A percentile compares a stretch with the other conserved stretches of the same genome.
These are phyloP conservation scores for Phymatocera aterrima DNA, from an alignment of 2,888 invertebrate genomes.

Conservation along the genomic window DNA sequence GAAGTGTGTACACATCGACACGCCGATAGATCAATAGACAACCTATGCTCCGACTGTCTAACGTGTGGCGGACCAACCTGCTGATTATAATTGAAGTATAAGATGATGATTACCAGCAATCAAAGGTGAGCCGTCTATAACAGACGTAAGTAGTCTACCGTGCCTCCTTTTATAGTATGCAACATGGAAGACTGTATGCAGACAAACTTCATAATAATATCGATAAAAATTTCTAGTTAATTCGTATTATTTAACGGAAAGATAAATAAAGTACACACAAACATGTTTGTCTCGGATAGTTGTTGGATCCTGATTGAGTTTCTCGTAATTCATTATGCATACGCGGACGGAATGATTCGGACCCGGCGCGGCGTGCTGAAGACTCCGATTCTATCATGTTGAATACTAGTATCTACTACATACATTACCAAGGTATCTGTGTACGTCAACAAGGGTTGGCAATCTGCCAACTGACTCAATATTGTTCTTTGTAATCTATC, in stretches of 20 bases:
- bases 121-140: too few species aligned
- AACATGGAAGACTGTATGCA: background rate
- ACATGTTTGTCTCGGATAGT: constrained; percentile 21
- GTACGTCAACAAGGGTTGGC: constrained; percentile 1
- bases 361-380: background rate
- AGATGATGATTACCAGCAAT: too few species aligned
- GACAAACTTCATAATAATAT: background rate
- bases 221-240: background rate
- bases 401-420: background rate
- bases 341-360: background rate
- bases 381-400: background rate
- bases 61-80: too few species aligned
- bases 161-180: too few species aligned
- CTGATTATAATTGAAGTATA: too few species aligned
- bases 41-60: too few species aligned
- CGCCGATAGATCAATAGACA: too few species aligned
- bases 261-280: constrained; percentile 22
- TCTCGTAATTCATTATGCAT: constrained; percentile 8
- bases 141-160: too few species aligned
- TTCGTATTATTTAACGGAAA: background rate
- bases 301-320: background rate
- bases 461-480: background rate
- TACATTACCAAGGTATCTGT: background rate
- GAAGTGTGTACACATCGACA: too few species aligned
- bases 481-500: background rate